phyloP scores from a whole-genome alignment of 2,797 vertebrate genomes.

The Florisuga fusca region DNA sequence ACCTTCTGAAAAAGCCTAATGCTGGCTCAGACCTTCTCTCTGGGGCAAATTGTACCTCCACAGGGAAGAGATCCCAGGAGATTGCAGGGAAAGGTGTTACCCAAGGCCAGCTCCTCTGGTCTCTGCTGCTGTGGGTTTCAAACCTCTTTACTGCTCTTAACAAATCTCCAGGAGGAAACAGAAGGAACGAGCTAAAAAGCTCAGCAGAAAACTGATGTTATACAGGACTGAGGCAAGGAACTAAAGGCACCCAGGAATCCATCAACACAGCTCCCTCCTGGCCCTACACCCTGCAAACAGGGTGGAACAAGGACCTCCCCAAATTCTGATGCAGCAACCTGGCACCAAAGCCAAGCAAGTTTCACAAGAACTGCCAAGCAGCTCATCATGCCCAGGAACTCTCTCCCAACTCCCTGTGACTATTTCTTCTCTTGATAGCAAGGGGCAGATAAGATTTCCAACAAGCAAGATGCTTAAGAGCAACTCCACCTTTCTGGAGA shows the following conservation, averaged over 20 bases:
- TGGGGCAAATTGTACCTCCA: neutral
- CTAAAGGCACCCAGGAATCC: neutral
- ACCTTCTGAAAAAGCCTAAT: neutral
- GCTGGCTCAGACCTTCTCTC: neutral
- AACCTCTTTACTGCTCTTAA: neutral
- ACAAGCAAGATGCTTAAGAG: neutral
- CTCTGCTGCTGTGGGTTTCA: neutral
- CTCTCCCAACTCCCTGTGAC: neutral
- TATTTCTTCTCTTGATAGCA: neutral
- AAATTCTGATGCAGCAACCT: neutral
- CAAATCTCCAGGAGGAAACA: neutral
- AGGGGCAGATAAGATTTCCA: neutral
- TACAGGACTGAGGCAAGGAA: neutral
- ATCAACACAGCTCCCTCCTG: fast-evolving
- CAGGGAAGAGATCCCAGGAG: neutral
- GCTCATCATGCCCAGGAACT: neutral
- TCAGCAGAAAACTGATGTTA: neutral
- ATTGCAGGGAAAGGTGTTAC: neutral
- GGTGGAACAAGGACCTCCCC: neutral
- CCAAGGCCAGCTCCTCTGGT: neutral
- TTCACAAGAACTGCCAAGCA: neutral
- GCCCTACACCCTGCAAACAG: neutral
- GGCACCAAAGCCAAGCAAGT: neutral
- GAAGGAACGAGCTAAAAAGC: neutral
- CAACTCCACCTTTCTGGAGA: neutral